These are phyloP conservation scores for Gonatopus flavifemur DNA, from an alignment of 1,140 invertebrate genomes.

Conservation along the genomic window DNA sequence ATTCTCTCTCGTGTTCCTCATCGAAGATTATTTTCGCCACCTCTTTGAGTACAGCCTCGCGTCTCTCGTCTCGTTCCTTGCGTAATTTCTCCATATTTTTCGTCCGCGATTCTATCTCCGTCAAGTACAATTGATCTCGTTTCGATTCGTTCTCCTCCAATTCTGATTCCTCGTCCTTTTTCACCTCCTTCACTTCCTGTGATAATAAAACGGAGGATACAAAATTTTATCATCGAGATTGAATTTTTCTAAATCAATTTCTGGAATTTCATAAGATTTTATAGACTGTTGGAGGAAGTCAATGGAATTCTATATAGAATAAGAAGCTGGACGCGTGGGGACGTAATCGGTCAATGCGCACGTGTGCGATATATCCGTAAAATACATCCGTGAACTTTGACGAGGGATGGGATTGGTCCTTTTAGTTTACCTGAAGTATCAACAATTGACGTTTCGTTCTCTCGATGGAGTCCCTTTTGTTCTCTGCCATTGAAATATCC, in stretches of 20 bases:
- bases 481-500: neutral
- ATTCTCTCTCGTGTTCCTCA: slow-evolving; percentile 18
- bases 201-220: no score
- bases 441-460: slow-evolving; percentile 22
- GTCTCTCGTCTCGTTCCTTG: slow-evolving; percentile 10
- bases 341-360: no score
- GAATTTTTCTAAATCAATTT: no score
- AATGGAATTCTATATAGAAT: no score
- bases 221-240: no score
- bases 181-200: slow-evolving; percentile 21
- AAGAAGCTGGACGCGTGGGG: no score
- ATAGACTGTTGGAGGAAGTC: no score
- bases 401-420: no score
- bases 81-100: neutral
- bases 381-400: no score
- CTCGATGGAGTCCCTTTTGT: slow-evolving; percentile 17
- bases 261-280: no score
- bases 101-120: slow-evolving; percentile 20
- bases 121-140: slow-evolving; percentile 18
- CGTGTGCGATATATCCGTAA: no score
- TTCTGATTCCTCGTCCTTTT: slow-evolving; percentile 13
- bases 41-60: slow-evolving; percentile 20
- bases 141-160: slow-evolving; percentile 5
- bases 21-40: slow-evolving; percentile 26
- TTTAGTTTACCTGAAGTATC: no score